A percentile compares a stretch with the other conserved stretches of the same genome.
These are phyloP conservation scores for Cottus gobio DNA, from an alignment of 2,113 vertebrate genomes.

Conservation along the genomic window DNA sequence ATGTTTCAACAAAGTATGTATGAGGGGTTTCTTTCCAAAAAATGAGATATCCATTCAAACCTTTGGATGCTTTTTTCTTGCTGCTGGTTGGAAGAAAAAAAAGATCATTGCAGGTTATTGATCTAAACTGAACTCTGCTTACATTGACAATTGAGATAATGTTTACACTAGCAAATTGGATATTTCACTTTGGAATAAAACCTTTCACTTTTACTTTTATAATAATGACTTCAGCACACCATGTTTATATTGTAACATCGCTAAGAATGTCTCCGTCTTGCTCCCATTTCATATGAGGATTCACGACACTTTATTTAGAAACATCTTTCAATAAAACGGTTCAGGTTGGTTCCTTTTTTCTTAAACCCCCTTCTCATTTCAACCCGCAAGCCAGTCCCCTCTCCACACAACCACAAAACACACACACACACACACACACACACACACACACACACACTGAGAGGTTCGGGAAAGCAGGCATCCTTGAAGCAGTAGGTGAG, in stretches of 20 bases:
- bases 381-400: slow-evolving; percentile 34
- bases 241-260: slow-evolving; percentile 56
- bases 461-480: slow-evolving; percentile 40
- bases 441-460: slow-evolving; percentile 7
- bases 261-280: slow-evolving; percentile 51
- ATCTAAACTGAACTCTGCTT: not conserved
- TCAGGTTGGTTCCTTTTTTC: slow-evolving; percentile 68
- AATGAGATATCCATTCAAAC: slow-evolving; percentile 55
- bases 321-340: slow-evolving; percentile 57
- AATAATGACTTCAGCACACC: slow-evolving; percentile 66
- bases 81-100: slow-evolving; percentile 29
- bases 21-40: slow-evolving; percentile 63
- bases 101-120: slow-evolving; percentile 16
- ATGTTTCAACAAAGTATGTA: slow-evolving; percentile 58
- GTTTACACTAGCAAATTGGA: slow-evolving; percentile 21
- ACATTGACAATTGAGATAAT: not conserved
- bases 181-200: slow-evolving; percentile 56
- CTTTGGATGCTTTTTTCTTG: slow-evolving; percentile 27
- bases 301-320: slow-evolving; percentile 53
- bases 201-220: slow-evolving; percentile 50
- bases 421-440: not conserved
- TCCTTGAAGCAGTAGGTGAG: slow-evolving; percentile 18
- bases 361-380: slow-evolving; percentile 21
- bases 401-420: slow-evolving; percentile 9
- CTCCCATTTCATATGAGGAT: slow-evolving; percentile 58